Evolutionary conservation across 2,797 vertebrate species (phyloP).

Genomic region (Discoglossus pictus): DNA sequence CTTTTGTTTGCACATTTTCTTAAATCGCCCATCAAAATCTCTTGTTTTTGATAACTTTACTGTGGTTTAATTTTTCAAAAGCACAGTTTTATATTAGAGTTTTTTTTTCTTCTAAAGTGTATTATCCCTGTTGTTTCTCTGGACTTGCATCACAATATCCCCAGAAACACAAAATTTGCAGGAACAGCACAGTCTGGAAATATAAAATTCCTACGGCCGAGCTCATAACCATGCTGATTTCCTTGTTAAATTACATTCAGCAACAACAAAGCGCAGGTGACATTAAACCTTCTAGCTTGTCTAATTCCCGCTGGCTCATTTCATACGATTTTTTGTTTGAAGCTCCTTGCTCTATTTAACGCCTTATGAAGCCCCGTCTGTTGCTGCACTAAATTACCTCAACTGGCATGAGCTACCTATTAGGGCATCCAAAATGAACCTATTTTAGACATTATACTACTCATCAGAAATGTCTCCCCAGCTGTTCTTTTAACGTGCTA

Average conservation of each 20-base stretch:
- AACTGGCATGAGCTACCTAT: too few relatives aligned
- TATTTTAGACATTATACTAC: not conserved
- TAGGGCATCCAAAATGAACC: not conserved
- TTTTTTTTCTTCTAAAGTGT: not conserved
- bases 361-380: not conserved
- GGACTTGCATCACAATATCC: not conserved
- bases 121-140: not conserved
- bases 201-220: not conserved
- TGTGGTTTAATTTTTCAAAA: not conserved
- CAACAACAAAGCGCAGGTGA: slow-evolving; percentile 11
- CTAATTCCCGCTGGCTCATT: slow-evolving; percentile 10
- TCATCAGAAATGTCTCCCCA: not conserved
- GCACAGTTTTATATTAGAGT: not conserved
- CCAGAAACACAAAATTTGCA: not conserved
- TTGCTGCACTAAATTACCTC: too few relatives aligned
- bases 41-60: not conserved
- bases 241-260: not conserved
- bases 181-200: not conserved
- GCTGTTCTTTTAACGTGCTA: too few relatives aligned
- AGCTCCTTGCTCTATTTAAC: not conserved
- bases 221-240: not conserved
- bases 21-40: not conserved
- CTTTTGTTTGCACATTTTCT: not conserved
- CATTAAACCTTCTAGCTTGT: slow-evolving; percentile 1
- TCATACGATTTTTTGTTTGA: slow-evolving; percentile 1